Evolutionary conservation across 2,113 vertebrate genomes (phyloP), one percentile per base, ranked within the genome.

Genomic region (Ranitomeya variabilis): DNA sequence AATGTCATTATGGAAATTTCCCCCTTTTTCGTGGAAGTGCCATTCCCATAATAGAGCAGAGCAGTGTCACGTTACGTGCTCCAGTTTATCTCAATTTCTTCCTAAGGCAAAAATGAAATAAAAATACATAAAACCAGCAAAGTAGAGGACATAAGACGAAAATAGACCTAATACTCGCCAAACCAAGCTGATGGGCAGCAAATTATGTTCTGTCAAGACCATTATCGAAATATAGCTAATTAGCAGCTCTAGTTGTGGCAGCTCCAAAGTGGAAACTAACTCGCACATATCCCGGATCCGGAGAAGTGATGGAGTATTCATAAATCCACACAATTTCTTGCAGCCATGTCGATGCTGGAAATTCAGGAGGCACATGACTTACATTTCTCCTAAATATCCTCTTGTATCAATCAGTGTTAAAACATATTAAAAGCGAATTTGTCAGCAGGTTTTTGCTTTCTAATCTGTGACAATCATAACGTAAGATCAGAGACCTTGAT

Each of bases 31-130:
- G 19, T 74, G 37, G 45, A 16, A 37, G 71, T 45, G 31, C 71
- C 45, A 74, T 74, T 74, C 71, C n/a, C 71, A 74, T 45, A 74
- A 51, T 45, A 45, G 71, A 18, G n/a, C 8, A 45, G 37, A 74
- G 26, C 69, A 74, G 71, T 51, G 37, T 74, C 71, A 74, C 5
- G 71, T 74, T 45, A 45, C 14, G 71, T 45, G 71, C 71, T 37
- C 71, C 45, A 1, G 31, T 51, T 74, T 74, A 45, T 74, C 71
- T 74, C 71, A 74, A 74, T 74, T 74, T 74, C 16, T 37, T 45
- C 71, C 71, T 45, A 74, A 45, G 71, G 31, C 31, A 74, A 74
- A 74, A 74, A 74, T 74, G 31, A 74, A 45, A 74, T 74, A 74
- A 74, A 74, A 74, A 74, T 51, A 74, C 31, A 74, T 74, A 74